Evolutionary conservation across 2,888 invertebrate species (phyloP).

Genomic region (Prionchulus punctatus): DNA sequence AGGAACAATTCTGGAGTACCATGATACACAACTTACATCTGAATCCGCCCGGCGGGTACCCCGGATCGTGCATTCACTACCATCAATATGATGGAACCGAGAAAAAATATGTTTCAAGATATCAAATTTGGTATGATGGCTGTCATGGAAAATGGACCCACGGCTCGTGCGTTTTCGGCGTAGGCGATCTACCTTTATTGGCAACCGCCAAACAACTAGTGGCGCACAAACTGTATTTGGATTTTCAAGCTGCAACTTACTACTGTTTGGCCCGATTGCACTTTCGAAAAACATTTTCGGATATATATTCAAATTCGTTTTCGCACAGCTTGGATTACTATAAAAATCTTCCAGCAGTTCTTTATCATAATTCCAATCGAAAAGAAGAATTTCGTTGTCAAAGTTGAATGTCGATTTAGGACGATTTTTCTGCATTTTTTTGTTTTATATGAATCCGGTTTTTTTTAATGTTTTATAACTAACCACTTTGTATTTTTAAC

Average conservation of each 20-base stretch:
- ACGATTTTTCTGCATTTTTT: too few species aligned
- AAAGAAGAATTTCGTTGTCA: too few species aligned
- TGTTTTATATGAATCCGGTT: too few species aligned
- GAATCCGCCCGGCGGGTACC: neutral
- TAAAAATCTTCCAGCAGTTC: too few species aligned
- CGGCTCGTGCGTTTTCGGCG: constrained; percentile 29
- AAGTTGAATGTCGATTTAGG: too few species aligned
- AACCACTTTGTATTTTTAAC: too few species aligned
- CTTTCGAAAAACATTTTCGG: too few species aligned
- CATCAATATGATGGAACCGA: neutral
- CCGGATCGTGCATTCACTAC: neutral
- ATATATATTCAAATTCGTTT: too few species aligned
- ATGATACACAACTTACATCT: constrained; percentile 1
- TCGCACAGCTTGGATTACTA: too few species aligned
- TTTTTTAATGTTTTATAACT: too few species aligned
- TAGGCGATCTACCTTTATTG: constrained; percentile 24
- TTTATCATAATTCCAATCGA: too few species aligned
- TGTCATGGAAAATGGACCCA: neutral
- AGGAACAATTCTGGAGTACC: constrained; percentile 9
- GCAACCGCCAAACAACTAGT: too few species aligned
- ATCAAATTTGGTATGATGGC: constrained; percentile 3
- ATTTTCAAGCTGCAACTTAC: neutral
- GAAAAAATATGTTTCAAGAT: neutral
- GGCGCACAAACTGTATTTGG: neutral
- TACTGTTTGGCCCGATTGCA: neutral